Percentiles rank a stretch among this genome's conserved stretches.
Conservation (phyloP, 2,797 vertebrate genomes). For the Chelidonichthys spinosus region DNA sequence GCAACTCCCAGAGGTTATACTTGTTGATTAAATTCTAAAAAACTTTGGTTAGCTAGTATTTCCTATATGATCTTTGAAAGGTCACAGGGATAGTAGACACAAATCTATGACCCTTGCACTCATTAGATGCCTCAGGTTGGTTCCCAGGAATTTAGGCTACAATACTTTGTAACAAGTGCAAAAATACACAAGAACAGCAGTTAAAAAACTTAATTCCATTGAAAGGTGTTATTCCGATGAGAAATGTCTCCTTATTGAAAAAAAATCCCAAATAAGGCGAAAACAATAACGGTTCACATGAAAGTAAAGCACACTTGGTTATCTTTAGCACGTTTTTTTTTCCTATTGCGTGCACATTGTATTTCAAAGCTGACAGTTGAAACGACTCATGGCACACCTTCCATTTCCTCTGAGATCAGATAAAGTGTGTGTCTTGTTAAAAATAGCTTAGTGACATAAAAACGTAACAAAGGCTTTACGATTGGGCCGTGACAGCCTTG, state of each 20-base stretch:
- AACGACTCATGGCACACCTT: constrained; percentile 26
- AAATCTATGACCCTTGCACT: neutral
- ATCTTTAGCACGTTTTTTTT: constrained; percentile 42
- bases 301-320: constrained; percentile 1
- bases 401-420: constrained; percentile 51
- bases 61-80: constrained; percentile 15
- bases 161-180: neutral
- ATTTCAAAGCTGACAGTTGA: constrained; percentile 23
- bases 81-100: constrained; percentile 15
- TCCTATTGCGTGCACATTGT: constrained; percentile 27
- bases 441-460: constrained; percentile 53
- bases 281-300: constrained; percentile 1
- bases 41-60: neutral
- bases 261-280: constrained; percentile 12
- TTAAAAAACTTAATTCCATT: neutral
- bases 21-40: constrained; percentile 10
- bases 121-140: no score
- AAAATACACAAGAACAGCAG: neutral
- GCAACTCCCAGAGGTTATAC: neutral
- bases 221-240: neutral
- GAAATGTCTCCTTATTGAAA: constrained; percentile 26
- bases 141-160: neutral
- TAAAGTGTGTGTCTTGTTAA: constrained; percentile 12
- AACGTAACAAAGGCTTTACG: constrained; percentile 2
- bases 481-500: constrained; percentile 7